A percentile compares a stretch with the other conserved stretches of the same genome.
Evolutionary conservation across 2,797 vertebrate genomes (phyloP).

Genomic region (Chiloscyllium punctatum): DNA sequence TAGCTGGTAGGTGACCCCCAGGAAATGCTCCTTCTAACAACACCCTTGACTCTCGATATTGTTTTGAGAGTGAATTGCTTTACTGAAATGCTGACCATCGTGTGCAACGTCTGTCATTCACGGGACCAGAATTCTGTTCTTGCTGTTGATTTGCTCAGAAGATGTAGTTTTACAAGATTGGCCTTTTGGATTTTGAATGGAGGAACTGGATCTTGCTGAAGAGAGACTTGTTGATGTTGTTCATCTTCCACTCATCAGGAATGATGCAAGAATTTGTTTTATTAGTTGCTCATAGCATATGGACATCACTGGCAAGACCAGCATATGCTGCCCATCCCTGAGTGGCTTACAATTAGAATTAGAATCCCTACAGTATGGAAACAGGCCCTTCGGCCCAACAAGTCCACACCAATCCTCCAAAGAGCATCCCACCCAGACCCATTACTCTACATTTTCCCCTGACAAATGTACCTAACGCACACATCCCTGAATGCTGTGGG

Average conservation of each 20-base stretch:
- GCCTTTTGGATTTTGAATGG: neutral
- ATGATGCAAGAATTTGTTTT: neutral
- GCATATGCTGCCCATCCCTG: too few relatives aligned
- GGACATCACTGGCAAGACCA: too few relatives aligned
- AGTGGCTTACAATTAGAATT: too few relatives aligned
- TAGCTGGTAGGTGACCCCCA: conserved; percentile 65
- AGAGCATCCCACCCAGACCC: too few relatives aligned
- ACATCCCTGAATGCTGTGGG: too few relatives aligned
- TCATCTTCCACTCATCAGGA: neutral
- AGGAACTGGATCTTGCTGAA: neutral
- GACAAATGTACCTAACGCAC: too few relatives aligned
- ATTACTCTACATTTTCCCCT: too few relatives aligned
- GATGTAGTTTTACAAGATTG: neutral
- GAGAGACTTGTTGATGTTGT: neutral
- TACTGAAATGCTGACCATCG: neutral
- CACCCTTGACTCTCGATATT: neutral
- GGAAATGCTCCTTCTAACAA: neutral
- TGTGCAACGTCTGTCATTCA: neutral
- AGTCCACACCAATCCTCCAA: too few relatives aligned
- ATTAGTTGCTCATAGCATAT: too few relatives aligned
- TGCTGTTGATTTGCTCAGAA: neutral
- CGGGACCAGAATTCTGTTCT: neutral
- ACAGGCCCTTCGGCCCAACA: too few relatives aligned
- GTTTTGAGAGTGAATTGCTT: neutral
- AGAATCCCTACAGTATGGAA: too few relatives aligned